A percentile compares a stretch with the other conserved stretches of the same genome.
Conservation (phyloP, 2,888 invertebrate species). For the Calameuta idolon region DNA sequence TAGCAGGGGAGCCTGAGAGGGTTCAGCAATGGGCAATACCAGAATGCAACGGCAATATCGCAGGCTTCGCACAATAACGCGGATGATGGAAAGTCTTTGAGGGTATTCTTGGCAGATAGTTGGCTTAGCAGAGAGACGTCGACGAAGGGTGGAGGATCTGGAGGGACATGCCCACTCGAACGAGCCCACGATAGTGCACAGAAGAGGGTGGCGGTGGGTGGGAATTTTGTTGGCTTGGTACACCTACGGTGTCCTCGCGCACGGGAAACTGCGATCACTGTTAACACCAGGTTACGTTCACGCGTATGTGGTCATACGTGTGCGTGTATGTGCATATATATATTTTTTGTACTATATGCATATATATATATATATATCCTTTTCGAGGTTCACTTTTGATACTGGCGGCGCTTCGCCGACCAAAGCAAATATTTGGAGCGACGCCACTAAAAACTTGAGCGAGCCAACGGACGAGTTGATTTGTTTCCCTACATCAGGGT, state of each 20-base stretch:
- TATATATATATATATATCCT: conserved; percentile 52
- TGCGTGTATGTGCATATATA: background rate
- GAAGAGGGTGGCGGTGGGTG: conserved; percentile 1
- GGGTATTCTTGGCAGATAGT: conserved; percentile 62
- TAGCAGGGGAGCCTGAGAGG: background rate
- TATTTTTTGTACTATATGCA: conserved; percentile 20
- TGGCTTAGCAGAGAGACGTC: conserved; percentile 18
- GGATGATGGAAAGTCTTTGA: conserved; percentile 57
- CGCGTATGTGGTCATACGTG: background rate
- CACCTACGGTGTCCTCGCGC: background rate
- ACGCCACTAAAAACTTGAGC: conserved; percentile 66
- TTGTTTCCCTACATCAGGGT: conserved; percentile 62
- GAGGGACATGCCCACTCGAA: conserved; percentile 17
- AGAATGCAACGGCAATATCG: conserved; percentile 51
- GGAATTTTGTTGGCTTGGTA: background rate
- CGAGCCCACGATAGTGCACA: conserved; percentile 3
- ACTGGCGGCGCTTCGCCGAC: conserved; percentile 42
- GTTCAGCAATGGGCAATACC: conserved; percentile 27
- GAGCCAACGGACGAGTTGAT: conserved; percentile 64
- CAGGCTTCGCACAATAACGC: conserved; percentile 60
- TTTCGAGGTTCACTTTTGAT: conserved; percentile 28
- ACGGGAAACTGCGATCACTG: background rate
- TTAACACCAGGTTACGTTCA: background rate
- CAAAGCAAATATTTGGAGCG: conserved; percentile 66
- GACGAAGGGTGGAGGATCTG: conserved; percentile 15